phyloP scores from a whole-genome alignment of 1,140 invertebrate species.

The Drosophila lacertosa region DNA sequence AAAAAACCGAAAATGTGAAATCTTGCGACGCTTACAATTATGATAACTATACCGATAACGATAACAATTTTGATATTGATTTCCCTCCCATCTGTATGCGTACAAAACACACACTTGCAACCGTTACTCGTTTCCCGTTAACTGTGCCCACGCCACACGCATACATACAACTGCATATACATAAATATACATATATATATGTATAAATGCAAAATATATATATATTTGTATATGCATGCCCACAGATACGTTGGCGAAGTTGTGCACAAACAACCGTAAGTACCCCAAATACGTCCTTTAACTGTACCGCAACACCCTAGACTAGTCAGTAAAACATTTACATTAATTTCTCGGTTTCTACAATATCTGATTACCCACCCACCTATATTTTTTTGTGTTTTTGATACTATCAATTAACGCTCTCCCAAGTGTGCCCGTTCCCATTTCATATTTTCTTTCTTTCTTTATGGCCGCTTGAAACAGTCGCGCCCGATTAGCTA shows the following conservation, averaged over 20 bases:
- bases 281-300: conserved; percentile 70
- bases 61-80: conserved; percentile 54
- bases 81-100: conserved; percentile 30
- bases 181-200: conserved; percentile 3
- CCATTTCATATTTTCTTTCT: not conserved
- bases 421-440: not conserved
- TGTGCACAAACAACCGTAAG: conserved; percentile 90
- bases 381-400: not conserved
- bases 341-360: not conserved
- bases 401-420: conserved; percentile 8
- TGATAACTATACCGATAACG: conserved; percentile 40
- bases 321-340: conserved; percentile 1
- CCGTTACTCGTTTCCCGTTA: conserved; percentile 20
- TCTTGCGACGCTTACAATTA: conserved; percentile 26
- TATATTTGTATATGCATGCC: not conserved
- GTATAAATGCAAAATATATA: not conserved
- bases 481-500: conserved; percentile 5
- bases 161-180: not conserved
- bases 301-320: not conserved
- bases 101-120: conserved; percentile 30
- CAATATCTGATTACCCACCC: not conserved
- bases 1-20: conserved; percentile 8
- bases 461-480: conserved; percentile 1
- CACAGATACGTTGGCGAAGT: conserved; percentile 87
- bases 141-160: conserved; percentile 11